Percentiles rank a stretch among this genome's conserved stretches.
Evolutionary conservation across 2,113 vertebrate species (phyloP).

Genomic region (Leucopsar rothschildi): DNA sequence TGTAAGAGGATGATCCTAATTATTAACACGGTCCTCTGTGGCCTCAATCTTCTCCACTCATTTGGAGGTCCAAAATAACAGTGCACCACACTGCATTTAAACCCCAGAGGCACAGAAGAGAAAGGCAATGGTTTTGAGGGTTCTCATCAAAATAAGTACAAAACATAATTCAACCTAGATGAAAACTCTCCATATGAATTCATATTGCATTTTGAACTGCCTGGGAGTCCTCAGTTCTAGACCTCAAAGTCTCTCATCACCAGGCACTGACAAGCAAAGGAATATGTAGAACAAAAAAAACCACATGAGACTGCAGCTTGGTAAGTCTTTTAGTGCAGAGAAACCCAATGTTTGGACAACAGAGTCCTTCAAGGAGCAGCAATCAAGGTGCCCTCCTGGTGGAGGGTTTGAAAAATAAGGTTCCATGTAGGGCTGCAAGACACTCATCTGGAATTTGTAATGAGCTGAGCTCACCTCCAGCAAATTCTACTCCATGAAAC

Average conservation of each 20-base stretch:
- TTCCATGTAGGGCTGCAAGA: fast-evolving
- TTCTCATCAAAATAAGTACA: not conserved
- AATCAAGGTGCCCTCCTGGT: not conserved
- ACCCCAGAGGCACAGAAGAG: not conserved
- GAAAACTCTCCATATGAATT: not conserved
- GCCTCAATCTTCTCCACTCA: not conserved
- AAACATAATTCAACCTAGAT: not conserved
- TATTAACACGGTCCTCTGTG: not conserved
- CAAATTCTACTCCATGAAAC: not conserved
- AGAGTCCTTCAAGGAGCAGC: not conserved
- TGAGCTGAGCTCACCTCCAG: not conserved
- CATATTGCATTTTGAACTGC: not conserved
- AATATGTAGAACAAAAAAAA: not conserved
- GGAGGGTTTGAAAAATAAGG: not conserved
- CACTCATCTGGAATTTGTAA: not conserved
- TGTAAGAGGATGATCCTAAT: not conserved
- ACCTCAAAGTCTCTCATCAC: not conserved
- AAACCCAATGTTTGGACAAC: not conserved
- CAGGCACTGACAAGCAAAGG: not conserved
- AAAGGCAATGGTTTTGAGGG: not conserved
- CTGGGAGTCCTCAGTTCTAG: not conserved
- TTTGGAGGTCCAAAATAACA: not conserved
- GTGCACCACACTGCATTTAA: not conserved
- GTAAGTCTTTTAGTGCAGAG: not conserved
- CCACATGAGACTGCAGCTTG: not conserved